phyloP scores from a whole-genome alignment of 1,140 invertebrate genomes.

The Solenopsis fugax region DNA sequence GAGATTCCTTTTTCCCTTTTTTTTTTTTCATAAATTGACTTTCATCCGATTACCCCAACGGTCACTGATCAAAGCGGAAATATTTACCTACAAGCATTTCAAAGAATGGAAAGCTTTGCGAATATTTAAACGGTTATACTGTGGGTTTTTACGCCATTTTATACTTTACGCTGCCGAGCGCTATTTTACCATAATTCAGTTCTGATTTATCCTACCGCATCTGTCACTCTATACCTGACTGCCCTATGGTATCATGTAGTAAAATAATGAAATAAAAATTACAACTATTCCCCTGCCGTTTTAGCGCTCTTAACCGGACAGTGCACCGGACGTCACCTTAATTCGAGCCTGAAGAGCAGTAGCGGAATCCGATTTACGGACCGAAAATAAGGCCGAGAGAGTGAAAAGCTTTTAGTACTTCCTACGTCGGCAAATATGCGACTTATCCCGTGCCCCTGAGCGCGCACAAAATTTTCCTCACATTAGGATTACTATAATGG shows the following conservation, averaged over 20 bases:
- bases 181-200: not conserved
- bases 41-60: slow-evolving; percentile 27
- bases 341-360: slow-evolving; percentile 55
- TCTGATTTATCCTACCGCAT: not conserved
- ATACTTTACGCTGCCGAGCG: not conserved
- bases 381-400: slow-evolving; percentile 77
- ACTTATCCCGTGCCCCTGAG: slow-evolving; percentile 68
- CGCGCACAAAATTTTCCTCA: slow-evolving; percentile 61
- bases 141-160: not conserved
- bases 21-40: slow-evolving; percentile 37
- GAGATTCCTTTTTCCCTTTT: not conserved
- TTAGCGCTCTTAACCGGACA: slow-evolving; percentile 13
- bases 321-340: slow-evolving; percentile 30
- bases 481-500: slow-evolving; percentile 58
- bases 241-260: not conserved
- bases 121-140: slow-evolving; percentile 36
- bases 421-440: slow-evolving; percentile 80
- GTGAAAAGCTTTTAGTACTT: slow-evolving; percentile 83
- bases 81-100: slow-evolving; percentile 22
- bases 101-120: slow-evolving; percentile 29
- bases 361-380: slow-evolving; percentile 78
- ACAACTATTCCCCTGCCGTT: not conserved
- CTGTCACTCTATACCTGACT: not conserved
- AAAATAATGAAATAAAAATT: slow-evolving; percentile 22
- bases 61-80: slow-evolving; percentile 19